These are phyloP conservation scores for Oophaga sylvatica DNA, from an alignment of 2,797 vertebrate species.

Conservation along the genomic window DNA sequence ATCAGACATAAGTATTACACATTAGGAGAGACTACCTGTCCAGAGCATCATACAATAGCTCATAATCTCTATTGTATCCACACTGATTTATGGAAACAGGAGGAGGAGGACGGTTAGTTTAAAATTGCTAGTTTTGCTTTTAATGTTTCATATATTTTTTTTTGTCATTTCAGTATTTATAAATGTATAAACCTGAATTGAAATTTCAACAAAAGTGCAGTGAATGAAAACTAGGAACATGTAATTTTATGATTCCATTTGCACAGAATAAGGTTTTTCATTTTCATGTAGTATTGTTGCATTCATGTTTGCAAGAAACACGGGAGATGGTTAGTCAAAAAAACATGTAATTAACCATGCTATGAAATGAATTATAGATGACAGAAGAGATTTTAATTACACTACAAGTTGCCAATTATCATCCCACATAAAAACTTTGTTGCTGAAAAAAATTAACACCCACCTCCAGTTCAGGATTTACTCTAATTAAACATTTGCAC, in stretches of 20 bases:
- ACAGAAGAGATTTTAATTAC: constrained; percentile 10
- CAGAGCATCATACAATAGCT: constrained; percentile 31
- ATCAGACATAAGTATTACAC: constrained; percentile 48
- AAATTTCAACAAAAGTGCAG: constrained; percentile 9
- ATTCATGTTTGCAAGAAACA: constrained; percentile 22
- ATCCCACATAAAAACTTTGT: background rate
- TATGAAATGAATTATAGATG: constrained; percentile 20
- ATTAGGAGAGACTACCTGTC: constrained; percentile 35
- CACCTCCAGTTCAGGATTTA: background rate
- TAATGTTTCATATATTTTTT: background rate
- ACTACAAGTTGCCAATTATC: constrained; percentile 26
- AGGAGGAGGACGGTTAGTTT: background rate
- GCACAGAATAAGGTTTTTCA: background rate
- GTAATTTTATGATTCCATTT: constrained; percentile 33
- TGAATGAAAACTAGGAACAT: constrained; percentile 13
- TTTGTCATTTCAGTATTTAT: background rate
- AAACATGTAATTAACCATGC: constrained; percentile 33
- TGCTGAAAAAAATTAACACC: constrained; percentile 8
- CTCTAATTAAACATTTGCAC: constrained; percentile 18
- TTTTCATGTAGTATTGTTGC: background rate
- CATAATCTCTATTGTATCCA: constrained; percentile 32
- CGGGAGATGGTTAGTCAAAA: background rate
- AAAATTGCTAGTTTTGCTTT: background rate
- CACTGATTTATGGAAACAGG: constrained; percentile 14
- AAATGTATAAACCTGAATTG: background rate